Evolutionary conservation across 1,140 invertebrate species (phyloP), one percentile per base, ranked within the genome.

Genomic region (Harpegnathos saltator): DNA sequence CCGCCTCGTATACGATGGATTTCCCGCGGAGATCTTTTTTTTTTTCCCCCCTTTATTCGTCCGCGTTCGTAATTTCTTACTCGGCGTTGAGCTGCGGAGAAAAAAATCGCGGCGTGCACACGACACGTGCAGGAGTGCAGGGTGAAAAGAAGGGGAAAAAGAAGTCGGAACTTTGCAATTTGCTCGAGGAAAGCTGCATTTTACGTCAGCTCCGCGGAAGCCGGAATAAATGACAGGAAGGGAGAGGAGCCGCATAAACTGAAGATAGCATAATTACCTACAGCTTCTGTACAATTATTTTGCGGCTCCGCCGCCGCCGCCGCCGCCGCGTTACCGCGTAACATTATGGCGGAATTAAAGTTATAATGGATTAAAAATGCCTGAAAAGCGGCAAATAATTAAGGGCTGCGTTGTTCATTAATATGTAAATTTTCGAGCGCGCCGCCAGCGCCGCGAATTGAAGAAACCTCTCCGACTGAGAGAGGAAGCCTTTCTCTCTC

Each of bases 311-410:
- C 2, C 17, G 17, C 44, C 22, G 65, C 74, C 44, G 38, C 59
- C 50, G 24, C 58, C 33, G 15, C 59, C 63, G n/a, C n/a, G n/a
- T n/a, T n/a, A n/a, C n/a, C n/a, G n/a, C n/a, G n/a, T 78, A 69
- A 59, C 22, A 66, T 77, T 83, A 74, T 26, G 77, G 29, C 3
- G 19, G 56, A 85, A 83, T 85, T 68, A 81, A 85, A 87, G 82
- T 83, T 87, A 83, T 80, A 71, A 71, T 44, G 68, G 14, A 29
- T 71, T 71, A 80, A 69, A 71, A 80, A 58, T 78, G 52, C 63
- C 38, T 33, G 26, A 69, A 26, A 44, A 54, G 52, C 75, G 75
- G 75, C 52, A 80, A 80, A 65, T 80, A 80, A 80, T 80, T 80
- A 80, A 80, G 44, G 33, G 69, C 59, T 48, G 75, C 75, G 75